Conservation (phyloP, 2,888 invertebrate genomes). For the Lithophane semibrunnea region DNA sequence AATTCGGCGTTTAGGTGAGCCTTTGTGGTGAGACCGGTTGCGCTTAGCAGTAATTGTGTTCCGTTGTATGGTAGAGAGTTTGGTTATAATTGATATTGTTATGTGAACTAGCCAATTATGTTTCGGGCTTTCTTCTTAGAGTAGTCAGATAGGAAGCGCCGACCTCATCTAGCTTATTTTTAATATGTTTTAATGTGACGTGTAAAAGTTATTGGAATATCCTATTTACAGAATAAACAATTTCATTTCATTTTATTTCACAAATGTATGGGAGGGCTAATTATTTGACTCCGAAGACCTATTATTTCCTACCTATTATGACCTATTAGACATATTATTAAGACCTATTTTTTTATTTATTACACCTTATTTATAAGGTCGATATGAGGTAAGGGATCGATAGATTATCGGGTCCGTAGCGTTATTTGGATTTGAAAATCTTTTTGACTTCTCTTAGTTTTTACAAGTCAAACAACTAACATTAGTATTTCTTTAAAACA, state of each 20-base stretch:
- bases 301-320: too few relatives aligned
- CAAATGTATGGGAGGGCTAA: too few relatives aligned
- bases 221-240: too few relatives aligned
- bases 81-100: conserved; percentile 78
- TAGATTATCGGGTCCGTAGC: background rate
- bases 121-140: too few relatives aligned
- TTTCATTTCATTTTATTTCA: too few relatives aligned
- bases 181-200: too few relatives aligned
- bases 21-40: conserved; percentile 87
- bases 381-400: background rate
- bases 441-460: background rate
- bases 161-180: too few relatives aligned
- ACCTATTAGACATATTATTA: too few relatives aligned
- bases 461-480: background rate
- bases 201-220: too few relatives aligned
- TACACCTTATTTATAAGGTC: background rate
- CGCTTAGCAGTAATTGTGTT: conserved; percentile 86
- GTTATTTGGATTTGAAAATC: background rate
- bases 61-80: conserved; percentile 72
- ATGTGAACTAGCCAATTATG: conserved; percentile 60
- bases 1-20: conserved; percentile 89
- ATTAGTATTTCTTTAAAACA: background rate
- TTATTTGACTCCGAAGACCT: too few relatives aligned
- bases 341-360: too few relatives aligned
- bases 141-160: too few relatives aligned